Conservation (phyloP, 2,797 vertebrate genomes). For the Meda fulgida region DNA sequence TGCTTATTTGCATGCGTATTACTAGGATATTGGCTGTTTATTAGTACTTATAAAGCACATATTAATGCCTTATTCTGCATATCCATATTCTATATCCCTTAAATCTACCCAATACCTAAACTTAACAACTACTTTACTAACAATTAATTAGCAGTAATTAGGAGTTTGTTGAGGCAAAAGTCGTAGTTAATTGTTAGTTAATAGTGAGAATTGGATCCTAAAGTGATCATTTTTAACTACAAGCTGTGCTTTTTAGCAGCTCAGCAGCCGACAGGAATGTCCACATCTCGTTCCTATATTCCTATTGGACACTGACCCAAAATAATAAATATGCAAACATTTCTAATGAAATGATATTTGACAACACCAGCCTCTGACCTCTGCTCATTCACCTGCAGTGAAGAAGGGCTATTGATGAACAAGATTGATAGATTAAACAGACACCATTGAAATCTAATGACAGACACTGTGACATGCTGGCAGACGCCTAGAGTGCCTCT, state of each 20-base stretch:
- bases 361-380: constrained; percentile 39
- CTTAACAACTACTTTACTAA: no score
- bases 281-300: not conserved
- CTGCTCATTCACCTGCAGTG: not conserved
- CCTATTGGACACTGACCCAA: not conserved
- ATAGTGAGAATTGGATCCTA: no score
- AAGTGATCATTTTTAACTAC: no score
- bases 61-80: no score
- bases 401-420: constrained; percentile 34
- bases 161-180: no score
- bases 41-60: no score
- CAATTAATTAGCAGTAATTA: no score
- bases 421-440: constrained; percentile 25
- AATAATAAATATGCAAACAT: constrained; percentile 11
- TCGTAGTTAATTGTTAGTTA: no score
- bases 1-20: no score
- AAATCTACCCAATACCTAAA: no score
- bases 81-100: no score
- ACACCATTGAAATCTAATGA: constrained; percentile 14
- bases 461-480: constrained; percentile 7
- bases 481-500: constrained; percentile 2
- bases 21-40: no score
- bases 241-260: not conserved
- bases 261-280: not conserved
- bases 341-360: constrained; percentile 21